Evolutionary conservation across 1,140 invertebrate genomes (phyloP), one percentile per base, ranked within the genome.

Genomic region (Meteorus sp.): DNA sequence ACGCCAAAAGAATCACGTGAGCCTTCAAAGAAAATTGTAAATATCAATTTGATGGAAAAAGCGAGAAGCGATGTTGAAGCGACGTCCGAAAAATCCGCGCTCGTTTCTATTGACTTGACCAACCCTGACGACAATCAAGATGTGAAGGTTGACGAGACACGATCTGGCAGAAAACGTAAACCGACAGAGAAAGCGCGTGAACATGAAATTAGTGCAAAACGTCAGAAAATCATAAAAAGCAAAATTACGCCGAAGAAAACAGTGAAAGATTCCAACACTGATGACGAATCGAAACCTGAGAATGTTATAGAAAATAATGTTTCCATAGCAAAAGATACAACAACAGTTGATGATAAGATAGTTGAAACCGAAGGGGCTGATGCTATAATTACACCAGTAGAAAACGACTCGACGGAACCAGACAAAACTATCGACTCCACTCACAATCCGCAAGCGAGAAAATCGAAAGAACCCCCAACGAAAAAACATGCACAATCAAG

Each of bases 91-190:
- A 43, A 56, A 60, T 6, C 64, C 66, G 3, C 51, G 56, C 1
- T 9, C 9, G 11, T 39, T n/a, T 39, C 35, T 11, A 43, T 50
- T 27, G 51, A 59, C 41, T 53, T 44, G 27, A 55, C 19, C 3
- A 29, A 8, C 9, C 27, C 39, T 11, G 53, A 52, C 7, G 7
- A 52, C 4, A 31, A 23, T 19, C 15, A 53, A 6, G 63, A 66
- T 13, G 19, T 59, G 6, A 66, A 65, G 50, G 2, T 50, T 5
- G 76, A 74, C 11, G 77, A 79, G 19, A 74, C 74, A 2, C 70
- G 78, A 44, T 77, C 76, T 2, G 77, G 78, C 17, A 75, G 78
- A 35, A 80, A 80, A 48, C 62, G 77, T 2, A 80, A 79, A 51
- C 66, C 71, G 0, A 80, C 78, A 0, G 78, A 79, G 45, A 80